phyloP scores from a whole-genome alignment of 2,113 vertebrate species.

The Strigops habroptila region DNA sequence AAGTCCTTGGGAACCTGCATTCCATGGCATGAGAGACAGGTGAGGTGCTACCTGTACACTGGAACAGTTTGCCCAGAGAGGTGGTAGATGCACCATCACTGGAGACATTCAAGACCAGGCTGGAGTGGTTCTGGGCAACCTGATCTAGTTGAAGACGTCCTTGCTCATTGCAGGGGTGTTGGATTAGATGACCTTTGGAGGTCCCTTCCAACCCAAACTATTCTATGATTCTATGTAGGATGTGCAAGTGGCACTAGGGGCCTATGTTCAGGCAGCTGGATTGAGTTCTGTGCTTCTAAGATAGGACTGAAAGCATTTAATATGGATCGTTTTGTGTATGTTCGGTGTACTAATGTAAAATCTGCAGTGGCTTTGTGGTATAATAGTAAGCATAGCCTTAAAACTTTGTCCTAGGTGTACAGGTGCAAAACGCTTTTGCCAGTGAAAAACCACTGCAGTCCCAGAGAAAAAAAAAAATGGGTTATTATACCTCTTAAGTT shows the following conservation, averaged over 20 bases:
- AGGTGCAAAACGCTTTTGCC: not conserved
- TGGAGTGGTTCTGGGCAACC: not conserved
- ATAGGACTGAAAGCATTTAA: not conserved
- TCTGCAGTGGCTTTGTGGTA: not conserved
- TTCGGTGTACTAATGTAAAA: not conserved
- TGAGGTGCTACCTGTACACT: not conserved
- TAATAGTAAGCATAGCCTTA: not conserved
- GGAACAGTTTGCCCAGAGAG: not conserved
- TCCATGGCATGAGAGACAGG: rapidly evolving
- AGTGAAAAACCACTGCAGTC: not conserved
- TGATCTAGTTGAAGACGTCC: not conserved
- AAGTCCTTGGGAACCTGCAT: not conserved
- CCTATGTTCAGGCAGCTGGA: not conserved
- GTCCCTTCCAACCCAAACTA: not conserved
- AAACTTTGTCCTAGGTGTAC: not conserved
- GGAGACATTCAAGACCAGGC: not conserved
- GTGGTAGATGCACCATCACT: not conserved
- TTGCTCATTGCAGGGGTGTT: not conserved
- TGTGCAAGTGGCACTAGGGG: not conserved
- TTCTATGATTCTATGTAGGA: not conserved
- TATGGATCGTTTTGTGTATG: not conserved
- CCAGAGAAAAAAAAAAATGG: not conserved
- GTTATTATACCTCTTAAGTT: not conserved
- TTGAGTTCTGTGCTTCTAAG: not conserved
- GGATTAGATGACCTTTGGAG: not conserved